Percentiles rank a stretch among this genome's conserved stretches.
phyloP scores from a whole-genome alignment of 2,888 invertebrate genomes.

The Aquatica leii region DNA sequence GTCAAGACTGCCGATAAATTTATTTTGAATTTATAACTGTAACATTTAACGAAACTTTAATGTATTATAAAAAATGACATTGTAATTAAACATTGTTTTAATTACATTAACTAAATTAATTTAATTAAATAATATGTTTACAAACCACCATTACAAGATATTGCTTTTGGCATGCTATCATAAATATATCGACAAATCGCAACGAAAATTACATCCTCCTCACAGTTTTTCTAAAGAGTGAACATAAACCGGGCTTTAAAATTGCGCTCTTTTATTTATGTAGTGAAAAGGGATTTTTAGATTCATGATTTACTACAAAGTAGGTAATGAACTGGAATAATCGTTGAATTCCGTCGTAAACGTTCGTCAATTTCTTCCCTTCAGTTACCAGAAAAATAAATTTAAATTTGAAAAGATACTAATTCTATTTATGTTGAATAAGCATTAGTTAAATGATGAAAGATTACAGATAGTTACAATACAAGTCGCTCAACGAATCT shows the following conservation, averaged over 20 bases:
- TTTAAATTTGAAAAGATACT: conserved; percentile 13
- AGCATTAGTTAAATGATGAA: background rate
- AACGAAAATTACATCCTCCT: conserved; percentile 26
- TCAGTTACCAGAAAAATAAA: conserved; percentile 12
- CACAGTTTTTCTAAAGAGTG: conserved; percentile 15
- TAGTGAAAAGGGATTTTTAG: conserved; percentile 14
- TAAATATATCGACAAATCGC: conserved; percentile 32
- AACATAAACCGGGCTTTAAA: conserved; percentile 13
- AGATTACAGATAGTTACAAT: too few species aligned
- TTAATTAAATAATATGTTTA: conserved; percentile 12
- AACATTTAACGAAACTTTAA: background rate
- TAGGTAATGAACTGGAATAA: conserved; percentile 13
- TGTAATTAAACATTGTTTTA: too few species aligned
- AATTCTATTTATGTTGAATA: conserved; percentile 12
- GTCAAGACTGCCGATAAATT: conserved; percentile 12
- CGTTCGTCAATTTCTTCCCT: conserved; percentile 11
- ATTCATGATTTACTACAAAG: conserved; percentile 14
- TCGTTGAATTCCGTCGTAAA: conserved; percentile 14
- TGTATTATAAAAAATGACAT: background rate
- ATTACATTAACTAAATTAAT: conserved; percentile 20
- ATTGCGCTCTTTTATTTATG: conserved; percentile 14
- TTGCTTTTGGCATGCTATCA: conserved; percentile 31
- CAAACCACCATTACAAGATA: conserved; percentile 27
- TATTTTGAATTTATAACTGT: background rate
- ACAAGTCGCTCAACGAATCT: too few species aligned